A percentile compares a stretch with the other conserved stretches of the same genome.
phyloP scores from a whole-genome alignment of 2,888 invertebrate genomes.

The Drosophila tanythrix region DNA sequence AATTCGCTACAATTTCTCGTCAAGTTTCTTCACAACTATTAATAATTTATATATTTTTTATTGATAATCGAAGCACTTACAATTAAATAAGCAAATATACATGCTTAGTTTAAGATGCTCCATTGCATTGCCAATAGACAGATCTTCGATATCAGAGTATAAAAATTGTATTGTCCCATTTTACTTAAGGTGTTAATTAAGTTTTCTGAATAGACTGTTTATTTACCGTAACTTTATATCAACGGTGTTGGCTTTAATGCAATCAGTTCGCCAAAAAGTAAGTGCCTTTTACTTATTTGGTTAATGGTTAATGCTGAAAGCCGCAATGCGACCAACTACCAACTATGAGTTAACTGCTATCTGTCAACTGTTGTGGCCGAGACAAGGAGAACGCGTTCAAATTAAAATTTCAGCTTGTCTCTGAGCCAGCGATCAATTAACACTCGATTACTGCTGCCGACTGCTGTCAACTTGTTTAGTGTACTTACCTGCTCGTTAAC shows the following conservation, averaged over 20 bases:
- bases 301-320: not conserved
- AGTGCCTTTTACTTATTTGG: constrained; percentile 7
- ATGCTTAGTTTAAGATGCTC: not conserved
- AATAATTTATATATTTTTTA: not conserved
- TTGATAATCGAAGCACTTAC: constrained; percentile 4
- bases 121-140: not conserved
- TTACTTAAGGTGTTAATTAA: not conserved
- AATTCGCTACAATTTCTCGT: constrained; percentile 18
- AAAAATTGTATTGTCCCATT: not conserved
- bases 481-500: constrained; percentile 69
- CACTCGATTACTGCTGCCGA: constrained; percentile 32
- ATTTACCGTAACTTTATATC: not conserved
- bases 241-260: not conserved
- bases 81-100: too few species aligned
- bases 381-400: constrained; percentile 22
- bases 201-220: not conserved
- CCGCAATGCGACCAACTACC: not conserved
- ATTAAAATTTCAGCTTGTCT: constrained; percentile 55
- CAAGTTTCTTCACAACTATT: not conserved
- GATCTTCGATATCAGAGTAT: not conserved
- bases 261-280: not conserved
- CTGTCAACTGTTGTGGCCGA: constrained; percentile 9
- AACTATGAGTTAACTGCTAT: not conserved
- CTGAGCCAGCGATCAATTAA: constrained; percentile 58
- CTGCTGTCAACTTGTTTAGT: constrained; percentile 62